A percentile compares a stretch with the other conserved stretches of the same genome.
These are phyloP conservation scores for Rhipidura dahli DNA, from an alignment of 2,113 vertebrate genomes.

Conservation along the genomic window DNA sequence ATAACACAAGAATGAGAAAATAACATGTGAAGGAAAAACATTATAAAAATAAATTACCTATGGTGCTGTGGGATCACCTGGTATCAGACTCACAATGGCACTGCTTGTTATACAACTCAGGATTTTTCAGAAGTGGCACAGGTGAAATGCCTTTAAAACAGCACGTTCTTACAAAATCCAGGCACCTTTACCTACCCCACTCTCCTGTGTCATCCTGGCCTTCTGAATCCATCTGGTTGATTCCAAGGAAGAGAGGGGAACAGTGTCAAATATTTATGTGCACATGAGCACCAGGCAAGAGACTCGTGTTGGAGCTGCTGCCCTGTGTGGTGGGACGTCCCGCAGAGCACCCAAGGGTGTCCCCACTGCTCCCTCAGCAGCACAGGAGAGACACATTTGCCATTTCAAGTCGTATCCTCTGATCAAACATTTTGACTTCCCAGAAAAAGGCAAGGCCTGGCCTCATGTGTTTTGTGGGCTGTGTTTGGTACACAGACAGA, in stretches of 20 bases:
- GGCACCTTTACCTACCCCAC: background rate
- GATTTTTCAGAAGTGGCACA: background rate
- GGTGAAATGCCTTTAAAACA: background rate
- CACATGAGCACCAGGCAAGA: background rate
- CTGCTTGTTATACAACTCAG: background rate
- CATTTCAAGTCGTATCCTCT: background rate
- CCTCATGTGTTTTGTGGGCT: background rate
- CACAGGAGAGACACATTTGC: too few relatives aligned
- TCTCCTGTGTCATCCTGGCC: background rate
- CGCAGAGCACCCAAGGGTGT: rapidly evolving
- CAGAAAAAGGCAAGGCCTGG: background rate
- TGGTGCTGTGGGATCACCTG: background rate
- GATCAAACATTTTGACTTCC: background rate
- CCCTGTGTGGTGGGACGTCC: too few relatives aligned
- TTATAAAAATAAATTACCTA: background rate
- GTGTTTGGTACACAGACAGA: background rate
- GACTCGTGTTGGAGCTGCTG: background rate
- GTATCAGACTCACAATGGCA: background rate
- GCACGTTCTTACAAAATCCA: background rate
- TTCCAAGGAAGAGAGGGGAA: background rate
- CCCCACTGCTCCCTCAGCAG: background rate
- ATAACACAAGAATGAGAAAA: background rate
- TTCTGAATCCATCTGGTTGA: background rate
- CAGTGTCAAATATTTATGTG: background rate
- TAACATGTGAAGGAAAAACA: background rate